Evolutionary conservation across 2,113 vertebrate genomes (phyloP).

Genomic region (Pardalotus punctatus): DNA sequence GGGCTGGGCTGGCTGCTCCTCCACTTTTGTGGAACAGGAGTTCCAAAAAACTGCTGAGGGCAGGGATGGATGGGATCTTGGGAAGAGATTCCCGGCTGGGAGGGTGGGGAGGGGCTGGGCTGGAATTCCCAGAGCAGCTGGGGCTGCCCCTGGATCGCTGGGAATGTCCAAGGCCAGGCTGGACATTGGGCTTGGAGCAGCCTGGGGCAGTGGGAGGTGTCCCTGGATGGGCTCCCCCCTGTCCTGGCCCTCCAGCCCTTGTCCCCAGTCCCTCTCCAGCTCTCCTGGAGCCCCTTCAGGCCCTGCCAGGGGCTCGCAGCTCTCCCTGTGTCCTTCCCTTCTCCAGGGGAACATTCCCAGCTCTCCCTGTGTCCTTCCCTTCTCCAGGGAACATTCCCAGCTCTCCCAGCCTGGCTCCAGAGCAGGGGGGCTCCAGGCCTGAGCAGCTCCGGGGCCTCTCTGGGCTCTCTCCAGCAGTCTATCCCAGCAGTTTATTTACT

Average conservation of each 20-base stretch:
- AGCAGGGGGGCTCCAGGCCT: not conserved
- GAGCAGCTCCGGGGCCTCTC: not conserved
- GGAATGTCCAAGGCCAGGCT: not conserved
- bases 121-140: not conserved
- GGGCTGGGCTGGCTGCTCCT: not conserved
- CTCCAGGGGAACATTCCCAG: not conserved
- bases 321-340: not conserved
- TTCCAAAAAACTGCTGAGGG: not conserved
- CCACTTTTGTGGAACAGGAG: rapidly evolving
- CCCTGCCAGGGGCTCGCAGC: rapidly evolving
- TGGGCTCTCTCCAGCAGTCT: not conserved
- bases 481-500: not conserved
- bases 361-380: not conserved
- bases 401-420: not conserved
- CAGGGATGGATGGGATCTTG: rapidly evolving
- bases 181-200: not conserved
- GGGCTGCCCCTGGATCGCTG: not conserved
- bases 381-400: not conserved
- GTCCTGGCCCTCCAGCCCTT: rapidly evolving
- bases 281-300: not conserved
- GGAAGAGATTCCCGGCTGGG: not conserved
- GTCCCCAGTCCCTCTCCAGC: not conserved
- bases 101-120: not conserved
- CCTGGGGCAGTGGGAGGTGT: not conserved
- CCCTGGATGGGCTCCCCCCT: not conserved